Evolutionary conservation across 1,140 invertebrate species (phyloP).

Genomic region (Leptinotarsa texana): DNA sequence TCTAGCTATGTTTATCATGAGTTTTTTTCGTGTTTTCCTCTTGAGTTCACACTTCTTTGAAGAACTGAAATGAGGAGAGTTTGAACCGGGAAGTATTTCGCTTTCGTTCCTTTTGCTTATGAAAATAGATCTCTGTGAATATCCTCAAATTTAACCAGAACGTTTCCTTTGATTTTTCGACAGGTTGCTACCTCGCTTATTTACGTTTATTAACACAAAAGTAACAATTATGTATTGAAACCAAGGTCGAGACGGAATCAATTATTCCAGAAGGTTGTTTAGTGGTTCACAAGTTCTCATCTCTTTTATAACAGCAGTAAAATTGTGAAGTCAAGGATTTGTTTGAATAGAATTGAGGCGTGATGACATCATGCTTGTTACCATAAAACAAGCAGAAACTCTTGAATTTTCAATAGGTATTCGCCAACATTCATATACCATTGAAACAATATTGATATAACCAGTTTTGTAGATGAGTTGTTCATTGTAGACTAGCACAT

Average conservation of each 20-base stretch:
- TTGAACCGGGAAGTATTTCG: background rate
- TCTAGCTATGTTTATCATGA: background rate
- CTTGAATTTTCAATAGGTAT: too few species aligned
- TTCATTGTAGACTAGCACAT: too few species aligned
- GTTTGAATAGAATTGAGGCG: background rate
- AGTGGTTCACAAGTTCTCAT: background rate
- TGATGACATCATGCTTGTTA: background rate
- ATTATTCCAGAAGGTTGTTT: background rate
- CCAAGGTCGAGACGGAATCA: background rate
- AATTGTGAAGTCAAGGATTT: background rate
- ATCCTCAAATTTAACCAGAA: background rate
- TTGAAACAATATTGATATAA: too few species aligned
- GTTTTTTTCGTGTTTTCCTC: background rate
- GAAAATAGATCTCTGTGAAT: background rate
- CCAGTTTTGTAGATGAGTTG: too few species aligned
- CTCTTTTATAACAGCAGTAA: too few species aligned
- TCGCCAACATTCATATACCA: too few species aligned
- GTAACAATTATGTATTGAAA: background rate
- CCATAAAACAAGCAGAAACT: too few species aligned
- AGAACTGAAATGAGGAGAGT: background rate
- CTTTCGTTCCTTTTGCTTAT: background rate
- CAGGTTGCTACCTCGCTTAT: background rate
- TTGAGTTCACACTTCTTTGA: background rate
- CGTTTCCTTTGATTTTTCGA: background rate
- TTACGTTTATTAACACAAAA: background rate